Evolutionary conservation across 2,888 invertebrate species (phyloP), one percentile per base, ranked within the genome.

Genomic region (Diogma glabrata): DNA sequence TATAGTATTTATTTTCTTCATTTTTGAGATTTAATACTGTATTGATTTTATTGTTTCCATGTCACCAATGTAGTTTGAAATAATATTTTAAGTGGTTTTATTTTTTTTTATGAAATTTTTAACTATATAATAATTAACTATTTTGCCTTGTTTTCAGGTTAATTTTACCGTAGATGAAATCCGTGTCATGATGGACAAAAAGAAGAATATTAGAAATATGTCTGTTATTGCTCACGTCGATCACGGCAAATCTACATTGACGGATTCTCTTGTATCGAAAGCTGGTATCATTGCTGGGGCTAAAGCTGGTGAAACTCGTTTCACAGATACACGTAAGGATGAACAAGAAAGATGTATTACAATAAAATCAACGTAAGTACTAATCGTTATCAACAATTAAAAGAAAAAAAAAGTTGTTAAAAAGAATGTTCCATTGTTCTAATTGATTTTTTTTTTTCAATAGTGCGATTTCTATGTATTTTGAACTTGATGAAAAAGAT

Each of bases 111-210:
- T 43, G 22, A 12, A 43, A 43, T 43, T 22, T 3, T n/a, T n/a
- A n/a, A n/a, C n/a, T n/a, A n/a, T n/a, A n/a, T n/a, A n/a, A n/a
- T n/a, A n/a, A n/a, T n/a, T n/a, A n/a, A n/a, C 5, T 5, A 43
- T 14, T n/a, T n/a, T 43, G 19, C 22, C 9, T 46, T 16, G 23
- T 49, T 64, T 71, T 38, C 63, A 97, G 99, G 99, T 99, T 84
- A 99, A 99, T 85, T 99, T 99, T 76, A 99, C 97, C 60, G 92
- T 99, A 77, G 97, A 97, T 80, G 95, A 99, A 80, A 97, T 99
- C 81, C 91, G 99, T 77, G 78, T 68, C 72, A 92, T 99, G 87
- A 99, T 99, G 99, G 97, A 99, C 90, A 92, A 92, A 75, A 97
- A 97, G 81, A 81, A 80, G 79, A 99, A 99, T 73, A 99, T 99